Base-by-base conservation (phyloP, 2,888 invertebrate species). In the Drosophila anomelani region DNA sequence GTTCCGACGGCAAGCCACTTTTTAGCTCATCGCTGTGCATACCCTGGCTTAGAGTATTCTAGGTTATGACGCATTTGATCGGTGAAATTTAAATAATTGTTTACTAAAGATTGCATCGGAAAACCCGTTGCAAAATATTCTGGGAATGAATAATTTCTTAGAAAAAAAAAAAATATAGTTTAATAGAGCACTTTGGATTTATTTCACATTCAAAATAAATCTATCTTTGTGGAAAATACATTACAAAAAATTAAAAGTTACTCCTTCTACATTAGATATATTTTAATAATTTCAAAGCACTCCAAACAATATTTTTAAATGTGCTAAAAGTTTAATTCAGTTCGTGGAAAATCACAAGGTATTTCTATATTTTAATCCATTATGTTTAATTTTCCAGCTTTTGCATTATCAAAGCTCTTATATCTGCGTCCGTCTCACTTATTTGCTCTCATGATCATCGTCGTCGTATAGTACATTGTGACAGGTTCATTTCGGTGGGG, bases 341-440 rank as follows among this genome's bases (percentile, higher is more conserved):
- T 51, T 34, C 13, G 9, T 9, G 9, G 9, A 9, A 34, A 34
- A 34, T 15, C 15, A 2, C 20, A 9, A 32, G 26, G 61, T 63
- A 47, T 46, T 38, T 23, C 1, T 15, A 17, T 7, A 17, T n/a
- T 26, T 34, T 10, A 32, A 34, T 23, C 3, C 12, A 32, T 20
- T 10, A 20, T 9, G 5, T 20, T 32, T 3, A 0, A 12, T 9
- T 9, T 9, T 9, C 29, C 36, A 12, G 68, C 62, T 78, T 75
- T 67, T 4, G 29, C 63, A 83, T 79, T 87, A 81, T 87, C 82
- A 79, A 64, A 59, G 70, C 51, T 51, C 39, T 41, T 61, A 43
- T 62, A 38, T 44, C 13, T 34, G 62, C 17, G 44, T 32, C 39
- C 61, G 47, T 58, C 49, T 53, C 26, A 29, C 46, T 32, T 56